phyloP scores from a whole-genome alignment of 2,888 invertebrate genomes.

The Caenorhabditis becei region DNA sequence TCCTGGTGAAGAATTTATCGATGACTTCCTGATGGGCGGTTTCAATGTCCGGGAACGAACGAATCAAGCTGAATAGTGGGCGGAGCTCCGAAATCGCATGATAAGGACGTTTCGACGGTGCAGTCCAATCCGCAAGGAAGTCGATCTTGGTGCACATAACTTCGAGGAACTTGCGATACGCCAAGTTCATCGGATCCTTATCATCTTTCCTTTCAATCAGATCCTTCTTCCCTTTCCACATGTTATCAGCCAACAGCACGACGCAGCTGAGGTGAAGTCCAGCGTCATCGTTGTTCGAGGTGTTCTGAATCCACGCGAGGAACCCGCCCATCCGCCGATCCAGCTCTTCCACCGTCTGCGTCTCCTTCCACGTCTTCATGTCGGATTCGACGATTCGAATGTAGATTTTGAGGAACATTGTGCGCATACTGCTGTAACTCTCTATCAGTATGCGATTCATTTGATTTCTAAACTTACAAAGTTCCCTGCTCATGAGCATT shows the following conservation, averaged over 20 bases:
- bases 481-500: not conserved
- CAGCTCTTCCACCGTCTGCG: slow-evolving; percentile 11
- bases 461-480: slow-evolving; percentile 33
- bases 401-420: slow-evolving; percentile 17
- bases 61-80: slow-evolving; percentile 19
- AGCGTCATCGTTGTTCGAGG: slow-evolving; percentile 5
- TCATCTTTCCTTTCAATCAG: not conserved
- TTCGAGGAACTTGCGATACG: slow-evolving; percentile 28
- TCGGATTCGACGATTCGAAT: slow-evolving; percentile 1
- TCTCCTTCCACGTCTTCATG: slow-evolving; percentile 22
- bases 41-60: slow-evolving; percentile 22
- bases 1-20: slow-evolving; percentile 5
- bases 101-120: slow-evolving; percentile 14
- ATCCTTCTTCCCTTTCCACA: slow-evolving; percentile 1
- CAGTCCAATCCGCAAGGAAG: slow-evolving; percentile 14
- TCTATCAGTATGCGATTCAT: not conserved
- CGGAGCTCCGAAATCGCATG: not conserved
- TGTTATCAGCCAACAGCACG: slow-evolving; percentile 17
- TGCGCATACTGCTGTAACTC: slow-evolving; percentile 20
- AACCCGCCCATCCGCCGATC: slow-evolving; percentile 26
- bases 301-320: slow-evolving; percentile 13
- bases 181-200: not conserved
- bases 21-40: not conserved
- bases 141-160: slow-evolving; percentile 15
- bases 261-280: slow-evolving; percentile 15